Evolutionary conservation across 92 coral and sea anemone species (phyloP), one percentile per base, ranked within the genome.

Genomic region (Heliopora coerulea): DNA sequence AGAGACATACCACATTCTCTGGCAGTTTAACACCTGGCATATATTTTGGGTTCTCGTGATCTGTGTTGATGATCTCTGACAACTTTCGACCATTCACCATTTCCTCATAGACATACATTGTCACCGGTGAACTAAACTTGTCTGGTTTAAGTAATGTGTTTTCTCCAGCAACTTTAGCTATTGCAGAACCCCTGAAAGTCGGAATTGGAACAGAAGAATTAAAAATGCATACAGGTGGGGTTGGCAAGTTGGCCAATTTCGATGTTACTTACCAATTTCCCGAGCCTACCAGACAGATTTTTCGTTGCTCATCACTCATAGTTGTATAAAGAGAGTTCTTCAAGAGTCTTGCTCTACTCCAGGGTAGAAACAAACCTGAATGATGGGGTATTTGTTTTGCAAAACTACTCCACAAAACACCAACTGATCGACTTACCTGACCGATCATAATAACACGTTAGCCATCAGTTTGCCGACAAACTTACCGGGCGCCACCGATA

Each of bases 31-130:
- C 85, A 5, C 96, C 98, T 46, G 89, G 88, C 83, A 93, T 80
- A 59, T 93, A 93, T 48, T 89, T 93, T 23, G 91, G 89, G 54
- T 93, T 93, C 61, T 87, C 92, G 56, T 93, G 98, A 61, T 93
- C 83, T 18, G 89, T 81, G 79, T 89, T 93, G 62, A 93, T 93
- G 60, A 93, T 89, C 29, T 93, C 96, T 14, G 98, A 87, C 48
- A 93, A 88, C 56, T 90, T 90, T 68, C 69, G 86, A 18, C 91
- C 98, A 44, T 90, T 96, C 40, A 93, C 66, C 32, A 87, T 59
- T 69, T 93, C 98, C 79, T 93, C 96, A 68, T 87, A 90, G 15
- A 89, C 96, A 64, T 88, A 93, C 98, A 93, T 93, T 49, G 85
- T 80, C 34, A 93, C 96, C 62, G 86, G 81, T 67, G 91, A 81